phyloP scores from a whole-genome alignment of 2,113 vertebrate genomes.

The Lipotes vexillifer region DNA sequence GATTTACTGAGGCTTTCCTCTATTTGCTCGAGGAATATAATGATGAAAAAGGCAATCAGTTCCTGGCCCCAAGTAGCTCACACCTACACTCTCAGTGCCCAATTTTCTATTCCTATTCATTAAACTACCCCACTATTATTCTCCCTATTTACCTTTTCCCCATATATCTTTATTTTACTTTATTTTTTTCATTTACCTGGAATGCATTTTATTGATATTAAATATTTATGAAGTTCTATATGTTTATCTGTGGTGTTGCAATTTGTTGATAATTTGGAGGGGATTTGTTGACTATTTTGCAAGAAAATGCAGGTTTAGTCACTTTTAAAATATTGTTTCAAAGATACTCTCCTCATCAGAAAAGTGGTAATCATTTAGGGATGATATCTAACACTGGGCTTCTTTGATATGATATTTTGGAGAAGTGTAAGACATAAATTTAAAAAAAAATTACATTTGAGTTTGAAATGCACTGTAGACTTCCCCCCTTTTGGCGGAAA shows the following conservation, averaged over 20 bases:
- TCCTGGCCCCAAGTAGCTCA: too few relatives aligned
- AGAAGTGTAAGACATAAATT: background rate
- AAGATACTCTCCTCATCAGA: background rate
- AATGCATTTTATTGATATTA: background rate
- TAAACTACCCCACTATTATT: background rate
- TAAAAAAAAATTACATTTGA: constrained; percentile 19
- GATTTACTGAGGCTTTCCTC: background rate
- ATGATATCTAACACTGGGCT: background rate
- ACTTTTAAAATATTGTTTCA: constrained; percentile 2
- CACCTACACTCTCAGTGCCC: background rate
- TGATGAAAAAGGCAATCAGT: background rate
- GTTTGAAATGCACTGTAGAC: constrained; percentile 15
- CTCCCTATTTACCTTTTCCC: background rate
- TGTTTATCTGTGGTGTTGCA: background rate
- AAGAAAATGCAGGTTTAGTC: background rate
- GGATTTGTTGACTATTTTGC: constrained; percentile 1
- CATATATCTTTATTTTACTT: background rate
- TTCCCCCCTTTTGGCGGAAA: constrained; percentile 14
- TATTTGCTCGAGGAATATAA: background rate
- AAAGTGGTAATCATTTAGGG: background rate
- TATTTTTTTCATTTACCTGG: background rate
- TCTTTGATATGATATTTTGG: background rate
- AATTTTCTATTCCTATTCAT: background rate
- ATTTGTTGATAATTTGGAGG: background rate
- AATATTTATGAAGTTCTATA: constrained; percentile 18